Evolutionary conservation across 2,888 invertebrate genomes (phyloP).

Genomic region (Scaptomyza polygonia): DNA sequence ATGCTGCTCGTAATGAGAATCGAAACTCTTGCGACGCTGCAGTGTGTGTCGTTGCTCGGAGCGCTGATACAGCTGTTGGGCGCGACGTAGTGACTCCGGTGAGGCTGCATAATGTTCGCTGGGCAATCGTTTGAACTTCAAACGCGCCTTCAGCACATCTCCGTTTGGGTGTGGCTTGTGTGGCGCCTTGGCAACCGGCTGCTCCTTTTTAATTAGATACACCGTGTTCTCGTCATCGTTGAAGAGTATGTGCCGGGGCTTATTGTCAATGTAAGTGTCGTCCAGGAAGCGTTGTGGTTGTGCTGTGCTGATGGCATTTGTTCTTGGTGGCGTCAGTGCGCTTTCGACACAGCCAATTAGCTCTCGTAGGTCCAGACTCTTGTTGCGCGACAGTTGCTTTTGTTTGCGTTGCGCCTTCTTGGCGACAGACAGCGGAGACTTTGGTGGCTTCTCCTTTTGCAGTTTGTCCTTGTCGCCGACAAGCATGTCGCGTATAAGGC

Average conservation of each 20-base stretch:
- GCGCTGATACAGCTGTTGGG: slow-evolving; percentile 73
- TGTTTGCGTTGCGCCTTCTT: slow-evolving; percentile 65
- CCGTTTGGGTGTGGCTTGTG: slow-evolving; percentile 42
- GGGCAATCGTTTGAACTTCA: slow-evolving; percentile 76
- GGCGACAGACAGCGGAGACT: slow-evolving; percentile 47
- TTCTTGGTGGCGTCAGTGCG: slow-evolving; percentile 71
- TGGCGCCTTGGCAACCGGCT: slow-evolving; percentile 73
- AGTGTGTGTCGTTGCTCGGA: slow-evolving; percentile 66
- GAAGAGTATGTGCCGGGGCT: slow-evolving; percentile 82
- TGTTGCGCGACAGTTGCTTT: slow-evolving; percentile 76
- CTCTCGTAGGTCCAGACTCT: slow-evolving; percentile 83
- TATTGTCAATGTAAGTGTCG: slow-evolving; percentile 62
- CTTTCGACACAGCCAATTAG: slow-evolving; percentile 81
- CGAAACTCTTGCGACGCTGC: slow-evolving; percentile 79
- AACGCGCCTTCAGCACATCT: slow-evolving; percentile 71
- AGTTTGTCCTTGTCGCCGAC: slow-evolving; percentile 80
- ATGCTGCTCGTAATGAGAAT: slow-evolving; percentile 64
- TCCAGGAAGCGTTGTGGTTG: slow-evolving; percentile 61
- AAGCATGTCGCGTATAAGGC: slow-evolving; percentile 81
- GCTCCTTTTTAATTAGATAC: slow-evolving; percentile 84
- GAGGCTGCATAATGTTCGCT: slow-evolving; percentile 61
- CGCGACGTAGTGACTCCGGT: slow-evolving; percentile 67
- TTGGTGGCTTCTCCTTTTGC: slow-evolving; percentile 71
- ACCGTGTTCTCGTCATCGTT: slow-evolving; percentile 84
- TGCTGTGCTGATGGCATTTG: slow-evolving; percentile 56